Conservation (phyloP, 2,888 invertebrate species). For the Lacanobia oleracea region DNA sequence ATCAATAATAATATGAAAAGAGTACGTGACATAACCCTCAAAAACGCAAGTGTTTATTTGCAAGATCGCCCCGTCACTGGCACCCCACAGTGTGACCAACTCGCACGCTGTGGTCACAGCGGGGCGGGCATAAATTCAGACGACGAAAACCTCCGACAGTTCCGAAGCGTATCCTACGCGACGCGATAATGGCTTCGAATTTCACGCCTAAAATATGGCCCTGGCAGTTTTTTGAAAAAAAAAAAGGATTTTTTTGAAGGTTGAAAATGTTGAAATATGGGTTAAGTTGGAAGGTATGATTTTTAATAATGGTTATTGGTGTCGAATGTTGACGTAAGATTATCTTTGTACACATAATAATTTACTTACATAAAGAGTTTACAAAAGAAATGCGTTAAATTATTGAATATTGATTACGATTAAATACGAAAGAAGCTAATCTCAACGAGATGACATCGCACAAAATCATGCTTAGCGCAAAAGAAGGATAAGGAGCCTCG, state of each 20-base stretch:
- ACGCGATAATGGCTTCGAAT: constrained; percentile 76
- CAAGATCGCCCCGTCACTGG: constrained; percentile 39
- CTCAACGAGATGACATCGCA: not conserved
- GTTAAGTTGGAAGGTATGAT: not conserved
- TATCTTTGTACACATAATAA: not conserved
- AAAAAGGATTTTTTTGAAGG: constrained; percentile 24
- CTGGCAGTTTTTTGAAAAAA: constrained; percentile 48
- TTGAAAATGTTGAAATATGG: constrained; percentile 19
- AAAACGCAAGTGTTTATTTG: not conserved
- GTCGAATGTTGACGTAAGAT: constrained; percentile 5
- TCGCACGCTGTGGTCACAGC: constrained; percentile 74
- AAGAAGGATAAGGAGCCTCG: not conserved
- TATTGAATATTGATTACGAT: not conserved
- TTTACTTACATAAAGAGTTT: not conserved
- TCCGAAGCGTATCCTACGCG: constrained; percentile 71
- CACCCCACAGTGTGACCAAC: constrained; percentile 60
- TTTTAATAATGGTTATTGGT: not conserved
- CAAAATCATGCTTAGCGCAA: not conserved
- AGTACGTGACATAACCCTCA: not conserved
- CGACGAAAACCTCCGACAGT: constrained; percentile 76
- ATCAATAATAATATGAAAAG: too few relatives aligned
- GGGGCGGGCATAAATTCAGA: constrained; percentile 77
- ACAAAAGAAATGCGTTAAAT: not conserved
- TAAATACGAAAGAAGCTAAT: not conserved
- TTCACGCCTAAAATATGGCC: constrained; percentile 72